A percentile compares a stretch with the other conserved stretches of the same genome.
These are phyloP conservation scores for Periophthalmus magnuspinnatus DNA, from an alignment of 2,797 vertebrate species.

Conservation along the genomic window DNA sequence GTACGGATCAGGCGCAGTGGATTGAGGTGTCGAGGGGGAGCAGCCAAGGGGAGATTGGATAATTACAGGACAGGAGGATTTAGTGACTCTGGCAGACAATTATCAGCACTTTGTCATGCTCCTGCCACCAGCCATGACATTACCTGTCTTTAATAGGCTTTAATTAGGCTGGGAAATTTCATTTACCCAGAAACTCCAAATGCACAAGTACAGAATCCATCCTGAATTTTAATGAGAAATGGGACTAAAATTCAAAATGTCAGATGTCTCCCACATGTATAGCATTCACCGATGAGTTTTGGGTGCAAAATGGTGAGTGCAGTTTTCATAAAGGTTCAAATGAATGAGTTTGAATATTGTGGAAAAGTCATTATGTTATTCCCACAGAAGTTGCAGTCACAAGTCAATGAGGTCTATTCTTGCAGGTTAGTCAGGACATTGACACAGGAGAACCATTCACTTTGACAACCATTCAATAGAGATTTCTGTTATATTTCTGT, in stretches of 20 bases:
- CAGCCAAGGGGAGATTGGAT: slow-evolving; percentile 42
- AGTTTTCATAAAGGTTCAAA: slow-evolving; percentile 20
- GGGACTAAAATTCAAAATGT: slow-evolving; percentile 53
- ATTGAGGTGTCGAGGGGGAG: slow-evolving; percentile 66
- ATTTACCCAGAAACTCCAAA: slow-evolving; percentile 65
- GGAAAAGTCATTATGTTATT: neutral
- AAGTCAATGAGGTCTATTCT: neutral
- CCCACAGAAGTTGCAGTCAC: neutral
- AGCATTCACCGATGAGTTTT: slow-evolving; percentile 43
- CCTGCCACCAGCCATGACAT: slow-evolving; percentile 78
- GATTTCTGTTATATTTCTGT: too few species aligned
- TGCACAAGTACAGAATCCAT: slow-evolving; percentile 51
- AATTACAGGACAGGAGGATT: slow-evolving; percentile 81
- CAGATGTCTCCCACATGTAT: slow-evolving; percentile 49
- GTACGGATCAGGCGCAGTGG: slow-evolving; percentile 42
- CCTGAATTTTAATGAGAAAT: slow-evolving; percentile 56
- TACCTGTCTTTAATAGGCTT: slow-evolving; percentile 81
- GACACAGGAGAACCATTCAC: neutral
- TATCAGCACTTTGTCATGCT: slow-evolving; percentile 83
- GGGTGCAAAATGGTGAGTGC: slow-evolving; percentile 47
- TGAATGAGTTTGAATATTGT: slow-evolving; percentile 8
- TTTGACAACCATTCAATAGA: neutral
- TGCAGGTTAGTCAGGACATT: neutral
- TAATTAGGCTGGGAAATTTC: slow-evolving; percentile 80
- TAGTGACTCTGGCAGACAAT: slow-evolving; percentile 83